Conservation (phyloP, 2,888 invertebrate species). For the Tinea semifulvella region DNA sequence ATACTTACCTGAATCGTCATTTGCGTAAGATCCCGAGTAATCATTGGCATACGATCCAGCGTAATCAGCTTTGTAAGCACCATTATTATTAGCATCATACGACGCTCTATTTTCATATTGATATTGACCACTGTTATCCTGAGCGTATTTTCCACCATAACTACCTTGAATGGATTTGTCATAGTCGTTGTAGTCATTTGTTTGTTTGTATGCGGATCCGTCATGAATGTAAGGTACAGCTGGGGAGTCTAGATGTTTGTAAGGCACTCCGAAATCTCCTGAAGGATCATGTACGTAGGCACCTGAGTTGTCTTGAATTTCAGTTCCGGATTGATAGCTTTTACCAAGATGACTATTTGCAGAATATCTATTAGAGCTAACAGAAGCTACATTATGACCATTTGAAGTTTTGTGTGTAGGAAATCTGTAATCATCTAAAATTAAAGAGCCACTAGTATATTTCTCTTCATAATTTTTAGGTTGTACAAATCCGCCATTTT, state of each 20-base stretch:
- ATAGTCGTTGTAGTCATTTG: conserved; percentile 33
- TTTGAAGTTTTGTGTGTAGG: conserved; percentile 27
- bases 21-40: conserved; percentile 21
- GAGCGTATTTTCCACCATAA: conserved; percentile 28
- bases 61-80: conserved; percentile 29
- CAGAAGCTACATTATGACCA: conserved; percentile 15
- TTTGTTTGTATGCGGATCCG: conserved; percentile 36
- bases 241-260: conserved; percentile 44
- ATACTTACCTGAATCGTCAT: conserved; percentile 19
- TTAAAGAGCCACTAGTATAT: conserved; percentile 51
- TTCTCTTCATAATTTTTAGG: conserved; percentile 37
- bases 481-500: conserved; percentile 38
- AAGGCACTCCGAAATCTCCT: conserved; percentile 53
- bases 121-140: conserved; percentile 13
- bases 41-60: conserved; percentile 21
- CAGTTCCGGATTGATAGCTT: conserved; percentile 10
- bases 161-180: conserved; percentile 29
- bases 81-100: conserved; percentile 36
- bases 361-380: neutral
- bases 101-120: conserved; percentile 28
- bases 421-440: conserved; percentile 53
- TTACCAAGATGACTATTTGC: neutral
- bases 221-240: conserved; percentile 44
- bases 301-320: conserved; percentile 44
- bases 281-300: conserved; percentile 55